Evolutionary conservation across 2,113 vertebrate species (phyloP), one percentile per base, ranked within the genome.

Genomic region (Phrynosoma blainvillii): DNA sequence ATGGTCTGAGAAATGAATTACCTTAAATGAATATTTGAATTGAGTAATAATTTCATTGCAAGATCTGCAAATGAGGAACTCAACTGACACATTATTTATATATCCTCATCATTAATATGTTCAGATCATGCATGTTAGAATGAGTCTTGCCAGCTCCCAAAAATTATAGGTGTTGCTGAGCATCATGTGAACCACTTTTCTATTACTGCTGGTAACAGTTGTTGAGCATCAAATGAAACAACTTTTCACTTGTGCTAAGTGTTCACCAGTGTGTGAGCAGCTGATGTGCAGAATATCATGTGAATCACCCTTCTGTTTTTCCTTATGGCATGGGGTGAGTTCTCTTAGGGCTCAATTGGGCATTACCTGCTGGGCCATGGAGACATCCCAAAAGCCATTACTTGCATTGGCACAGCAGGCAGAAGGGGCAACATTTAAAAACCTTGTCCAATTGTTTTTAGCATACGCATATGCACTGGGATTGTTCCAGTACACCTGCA

Each of bases 11-110:
- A 70, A 71, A 88, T 78, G 1, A 89, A 93, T 92, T 92, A 81
- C 27, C 88, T 89, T 74, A 88, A 86, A 84, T 85, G 85, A 74
- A 86, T 90, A 23, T 87, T 94, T 94, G 88, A 92, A 79, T 20
- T 83, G 59, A 0, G 1, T 84, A 76, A 88, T 56, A 82, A 90
- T 82, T 90, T 93, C 82, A 56, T 84, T 79, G 76, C 59, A 23
- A 71, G 42, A 90, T 8, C 88, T 25, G 75, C 87, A 89, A 92
- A 91, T 40, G 42, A 70, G 42, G 68, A 88, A 59, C 52, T 92
- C 62, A 66, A 89, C 84, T 88, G 21, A 62, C 0, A 0, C 20
- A 86, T 68, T 84, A 78, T 66, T 73, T 4, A 82, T 86, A 66
- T 1, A 87, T 66, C 59, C 4, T n/a, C 11, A 73, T 76, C 65